Conservation (phyloP, 1,140 invertebrate genomes). For the Oryctes rhinoceros region DNA sequence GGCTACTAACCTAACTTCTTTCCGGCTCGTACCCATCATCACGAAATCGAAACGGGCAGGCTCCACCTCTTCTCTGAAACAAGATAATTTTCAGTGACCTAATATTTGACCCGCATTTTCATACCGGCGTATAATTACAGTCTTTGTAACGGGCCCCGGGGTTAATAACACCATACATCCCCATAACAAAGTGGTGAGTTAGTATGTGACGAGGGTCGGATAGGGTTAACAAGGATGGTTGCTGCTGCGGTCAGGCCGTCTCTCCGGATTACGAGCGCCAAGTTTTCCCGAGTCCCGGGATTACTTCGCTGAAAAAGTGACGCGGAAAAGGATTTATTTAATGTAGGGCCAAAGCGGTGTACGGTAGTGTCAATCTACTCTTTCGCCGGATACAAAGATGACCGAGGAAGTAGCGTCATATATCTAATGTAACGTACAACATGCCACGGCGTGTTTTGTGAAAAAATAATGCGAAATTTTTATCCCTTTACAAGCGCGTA, state of each 20-base stretch:
- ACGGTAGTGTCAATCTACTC: background rate
- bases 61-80: background rate
- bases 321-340: slow-evolving; percentile 32
- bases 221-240: slow-evolving; percentile 35
- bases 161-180: slow-evolving; percentile 36
- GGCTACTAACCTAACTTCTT: background rate
- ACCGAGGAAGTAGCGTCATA: background rate
- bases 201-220: slow-evolving; percentile 36
- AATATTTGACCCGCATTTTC: slow-evolving; percentile 37
- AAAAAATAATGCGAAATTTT: background rate
- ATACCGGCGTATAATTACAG: slow-evolving; percentile 20
- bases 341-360: slow-evolving; percentile 8
- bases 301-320: slow-evolving; percentile 29
- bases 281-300: slow-evolving; percentile 16
- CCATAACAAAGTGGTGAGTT: slow-evolving; percentile 36
- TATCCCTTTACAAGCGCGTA: background rate
- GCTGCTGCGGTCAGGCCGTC: slow-evolving; percentile 35
- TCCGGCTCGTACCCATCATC: background rate
- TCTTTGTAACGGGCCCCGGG: slow-evolving; percentile 13
- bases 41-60: background rate
- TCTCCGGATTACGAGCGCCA: slow-evolving; percentile 30
- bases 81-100: slow-evolving; percentile 31
- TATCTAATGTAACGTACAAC: background rate
- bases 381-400: background rate
- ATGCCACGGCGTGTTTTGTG: background rate